phyloP scores from a whole-genome alignment of 2,888 invertebrate species.

The Drosophila kambysellisi region DNA sequence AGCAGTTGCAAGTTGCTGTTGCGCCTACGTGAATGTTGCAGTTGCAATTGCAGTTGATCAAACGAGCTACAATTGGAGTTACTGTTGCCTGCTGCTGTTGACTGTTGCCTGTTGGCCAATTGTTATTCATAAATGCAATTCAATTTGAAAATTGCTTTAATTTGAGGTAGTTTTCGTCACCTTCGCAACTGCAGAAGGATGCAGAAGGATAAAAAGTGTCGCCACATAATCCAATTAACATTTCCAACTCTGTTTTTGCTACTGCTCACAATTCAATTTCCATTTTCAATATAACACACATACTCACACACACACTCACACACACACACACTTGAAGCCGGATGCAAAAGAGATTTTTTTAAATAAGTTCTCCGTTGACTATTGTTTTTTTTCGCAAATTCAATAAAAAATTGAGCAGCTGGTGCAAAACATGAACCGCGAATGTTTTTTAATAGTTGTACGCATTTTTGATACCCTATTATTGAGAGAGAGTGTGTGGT shows the following conservation, averaged over 20 bases:
- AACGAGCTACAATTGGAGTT: conserved; percentile 26
- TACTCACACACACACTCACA: neutral
- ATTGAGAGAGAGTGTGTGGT: neutral
- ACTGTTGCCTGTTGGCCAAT: conserved; percentile 54
- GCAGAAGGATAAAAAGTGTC: conserved; percentile 1
- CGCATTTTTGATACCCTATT: conserved; percentile 19
- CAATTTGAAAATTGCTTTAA: conserved; percentile 80
- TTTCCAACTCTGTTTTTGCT: conserved; percentile 15
- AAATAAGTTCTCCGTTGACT: conserved; percentile 10
- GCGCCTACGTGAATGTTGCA: conserved; percentile 47
- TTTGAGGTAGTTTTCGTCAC: conserved; percentile 70
- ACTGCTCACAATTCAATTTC: conserved; percentile 1
- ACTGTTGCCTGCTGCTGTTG: conserved; percentile 32
- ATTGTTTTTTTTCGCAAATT: conserved; percentile 3
- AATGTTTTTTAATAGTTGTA: conserved; percentile 2
- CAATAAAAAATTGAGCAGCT: conserved; percentile 27
- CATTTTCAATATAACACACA: conserved; percentile 7
- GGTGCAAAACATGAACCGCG: conserved; percentile 6
- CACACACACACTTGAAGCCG: conserved; percentile 6
- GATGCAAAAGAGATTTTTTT: conserved; percentile 26
- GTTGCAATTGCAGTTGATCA: conserved; percentile 44
- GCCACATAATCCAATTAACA: conserved; percentile 45
- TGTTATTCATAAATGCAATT: conserved; percentile 81
- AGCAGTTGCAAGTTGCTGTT: conserved; percentile 9
- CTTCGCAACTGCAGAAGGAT: conserved; percentile 26